phyloP scores from a whole-genome alignment of 2,797 vertebrate species.

The Enteromius trimaculatus region DNA sequence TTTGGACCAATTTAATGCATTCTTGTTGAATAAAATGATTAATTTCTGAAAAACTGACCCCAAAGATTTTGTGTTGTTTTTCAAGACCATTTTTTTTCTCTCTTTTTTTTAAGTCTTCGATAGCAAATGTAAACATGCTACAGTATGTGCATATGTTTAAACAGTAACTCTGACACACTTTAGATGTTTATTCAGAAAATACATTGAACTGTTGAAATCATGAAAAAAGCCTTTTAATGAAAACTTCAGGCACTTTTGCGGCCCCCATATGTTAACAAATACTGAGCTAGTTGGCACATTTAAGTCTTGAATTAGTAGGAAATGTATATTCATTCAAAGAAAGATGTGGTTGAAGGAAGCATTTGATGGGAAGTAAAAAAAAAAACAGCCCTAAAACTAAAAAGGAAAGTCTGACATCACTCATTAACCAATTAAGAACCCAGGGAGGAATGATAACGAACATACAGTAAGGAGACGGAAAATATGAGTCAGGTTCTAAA shows the following conservation, averaged over 20 bases:
- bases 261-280: neutral
- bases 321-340: neutral
- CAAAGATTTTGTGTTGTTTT: neutral
- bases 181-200: neutral
- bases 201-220: neutral
- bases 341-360: neutral
- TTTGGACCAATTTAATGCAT: neutral
- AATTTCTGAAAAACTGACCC: neutral
- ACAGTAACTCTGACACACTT: constrained; percentile 2
- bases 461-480: neutral
- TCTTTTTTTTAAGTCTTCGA: too few relatives aligned
- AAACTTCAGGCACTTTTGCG: neutral
- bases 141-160: neutral
- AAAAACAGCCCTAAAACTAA: neutral
- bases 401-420: constrained; percentile 26
- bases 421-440: constrained; percentile 12
- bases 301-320: neutral
- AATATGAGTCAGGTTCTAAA: constrained; percentile 19
- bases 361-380: neutral
- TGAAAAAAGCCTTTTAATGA: neutral
- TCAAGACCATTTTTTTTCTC: neutral
- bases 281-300: neutral
- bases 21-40: neutral
- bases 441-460: constrained; percentile 7
- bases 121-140: neutral